Percentiles rank a stretch among this genome's conserved stretches.
phyloP scores from a whole-genome alignment of 2,797 vertebrate species.

The Odontamblyopus rebecca region DNA sequence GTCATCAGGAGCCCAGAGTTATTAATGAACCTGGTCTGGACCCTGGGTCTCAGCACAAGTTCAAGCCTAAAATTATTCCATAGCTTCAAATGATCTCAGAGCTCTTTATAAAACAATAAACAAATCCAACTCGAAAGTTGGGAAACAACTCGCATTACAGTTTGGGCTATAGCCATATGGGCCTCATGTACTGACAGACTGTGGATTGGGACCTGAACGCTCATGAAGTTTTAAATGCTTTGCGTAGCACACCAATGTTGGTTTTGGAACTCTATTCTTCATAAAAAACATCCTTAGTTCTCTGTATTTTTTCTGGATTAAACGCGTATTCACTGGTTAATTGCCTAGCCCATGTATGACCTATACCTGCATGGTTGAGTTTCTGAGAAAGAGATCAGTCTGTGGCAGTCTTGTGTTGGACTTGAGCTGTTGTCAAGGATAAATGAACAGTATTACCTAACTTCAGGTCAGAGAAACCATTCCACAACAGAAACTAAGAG shows the following conservation, averaged over 20 bases:
- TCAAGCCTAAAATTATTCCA: constrained; percentile 40
- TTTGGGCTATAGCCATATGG: constrained; percentile 26
- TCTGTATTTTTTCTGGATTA: background rate
- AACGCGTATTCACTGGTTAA: background rate
- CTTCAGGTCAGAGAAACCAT: background rate
- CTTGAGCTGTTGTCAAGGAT: background rate
- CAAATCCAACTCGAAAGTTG: constrained; percentile 49
- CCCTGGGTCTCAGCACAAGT: constrained; percentile 48
- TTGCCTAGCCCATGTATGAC: background rate
- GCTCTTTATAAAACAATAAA: constrained; percentile 68
- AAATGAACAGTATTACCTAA: background rate
- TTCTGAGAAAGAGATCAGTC: background rate
- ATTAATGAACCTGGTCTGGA: constrained; percentile 62
- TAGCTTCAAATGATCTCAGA: constrained; percentile 48
- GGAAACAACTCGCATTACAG: constrained; percentile 41
- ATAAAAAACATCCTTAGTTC: constrained; percentile 15
- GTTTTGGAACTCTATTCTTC: constrained; percentile 13
- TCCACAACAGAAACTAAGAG: background rate
- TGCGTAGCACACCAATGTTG: constrained; percentile 13
- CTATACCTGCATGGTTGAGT: background rate
- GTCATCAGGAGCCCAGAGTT: constrained; percentile 53
- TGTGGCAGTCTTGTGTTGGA: background rate
- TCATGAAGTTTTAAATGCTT: constrained; percentile 8
- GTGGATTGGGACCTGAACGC: constrained; percentile 12
- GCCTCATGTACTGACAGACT: constrained; percentile 45